Conservation (phyloP, 1,140 invertebrate genomes). For the Metopolophium dirhodum region DNA sequence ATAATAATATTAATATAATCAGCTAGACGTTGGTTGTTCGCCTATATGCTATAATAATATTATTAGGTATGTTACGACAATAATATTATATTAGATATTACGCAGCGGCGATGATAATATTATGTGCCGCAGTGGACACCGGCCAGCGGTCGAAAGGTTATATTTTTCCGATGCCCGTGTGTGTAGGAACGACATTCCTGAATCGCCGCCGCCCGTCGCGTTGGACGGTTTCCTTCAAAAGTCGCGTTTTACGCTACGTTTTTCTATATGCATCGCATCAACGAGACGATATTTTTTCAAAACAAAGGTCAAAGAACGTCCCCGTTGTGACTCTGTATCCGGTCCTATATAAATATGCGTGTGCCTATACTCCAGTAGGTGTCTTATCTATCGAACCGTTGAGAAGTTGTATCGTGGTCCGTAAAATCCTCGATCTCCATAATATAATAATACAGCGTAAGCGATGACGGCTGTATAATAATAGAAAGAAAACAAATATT, state of each 20-base stretch:
- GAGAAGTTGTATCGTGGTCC: neutral
- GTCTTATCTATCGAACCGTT: neutral
- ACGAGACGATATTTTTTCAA: slow-evolving; percentile 5
- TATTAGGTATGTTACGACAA: neutral
- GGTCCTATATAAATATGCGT: neutral
- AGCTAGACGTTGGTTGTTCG: neutral
- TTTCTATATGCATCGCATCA: too few species aligned
- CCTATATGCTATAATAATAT: neutral
- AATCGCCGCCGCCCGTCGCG: neutral
- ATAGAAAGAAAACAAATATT: neutral
- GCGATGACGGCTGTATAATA: neutral
- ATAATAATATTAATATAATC: neutral
- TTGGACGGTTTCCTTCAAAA: neutral
- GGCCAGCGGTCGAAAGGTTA: neutral
- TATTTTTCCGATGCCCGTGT: neutral
- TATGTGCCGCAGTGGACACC: neutral
- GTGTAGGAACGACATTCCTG: slow-evolving; percentile 33
- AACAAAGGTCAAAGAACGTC: neutral
- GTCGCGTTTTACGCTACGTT: neutral
- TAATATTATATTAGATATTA: too few species aligned
- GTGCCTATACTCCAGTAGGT: neutral
- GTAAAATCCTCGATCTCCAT: too few species aligned
- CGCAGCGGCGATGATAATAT: too few species aligned
- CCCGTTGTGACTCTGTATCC: neutral
- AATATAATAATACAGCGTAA: too few species aligned